A percentile compares a stretch with the other conserved stretches of the same genome.
phyloP scores from a whole-genome alignment of 2,888 invertebrate genomes.

The Ornithoptera priamus region DNA sequence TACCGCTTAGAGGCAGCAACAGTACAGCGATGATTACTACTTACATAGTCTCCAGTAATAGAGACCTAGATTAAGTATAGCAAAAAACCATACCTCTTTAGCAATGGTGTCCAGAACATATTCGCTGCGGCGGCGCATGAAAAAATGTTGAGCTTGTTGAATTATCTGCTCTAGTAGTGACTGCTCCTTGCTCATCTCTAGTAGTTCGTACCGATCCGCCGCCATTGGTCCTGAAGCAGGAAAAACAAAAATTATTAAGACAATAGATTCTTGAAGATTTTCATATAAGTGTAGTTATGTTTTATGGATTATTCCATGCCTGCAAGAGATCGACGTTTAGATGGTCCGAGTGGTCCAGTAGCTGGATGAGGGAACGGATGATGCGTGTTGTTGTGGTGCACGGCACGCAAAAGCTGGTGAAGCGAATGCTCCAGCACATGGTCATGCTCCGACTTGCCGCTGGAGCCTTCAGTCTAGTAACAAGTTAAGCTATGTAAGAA shows the following conservation, averaged over 20 bases:
- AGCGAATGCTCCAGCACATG: slow-evolving; percentile 98
- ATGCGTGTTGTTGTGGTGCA: slow-evolving; percentile 95
- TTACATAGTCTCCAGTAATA: no score
- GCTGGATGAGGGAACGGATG: slow-evolving; percentile 97
- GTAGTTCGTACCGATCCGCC: slow-evolving; percentile 90
- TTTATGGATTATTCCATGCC: slow-evolving; percentile 62
- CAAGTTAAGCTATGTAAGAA: neutral
- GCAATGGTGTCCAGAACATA: slow-evolving; percentile 96
- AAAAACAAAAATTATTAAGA: no score
- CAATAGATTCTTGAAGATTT: no score
- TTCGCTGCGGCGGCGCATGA: slow-evolving; percentile 94
- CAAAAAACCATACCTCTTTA: slow-evolving; percentile 79
- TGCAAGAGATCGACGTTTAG: slow-evolving; percentile 92
- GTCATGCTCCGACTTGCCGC: slow-evolving; percentile 88
- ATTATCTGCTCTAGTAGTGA: slow-evolving; percentile 97
- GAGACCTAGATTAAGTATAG: no score
- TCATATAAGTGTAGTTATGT: no score
- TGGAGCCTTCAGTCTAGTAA: slow-evolving; percentile 49
- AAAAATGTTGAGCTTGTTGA: slow-evolving; percentile 96
- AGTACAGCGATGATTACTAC: no score
- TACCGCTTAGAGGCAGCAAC: no score
- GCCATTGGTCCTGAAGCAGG: slow-evolving; percentile 86
- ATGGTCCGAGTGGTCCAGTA: slow-evolving; percentile 95
- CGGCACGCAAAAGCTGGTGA: slow-evolving; percentile 94
- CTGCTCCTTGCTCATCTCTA: slow-evolving; percentile 95